Base-by-base conservation (phyloP, 2,797 vertebrate species). In the Notolepis coatsorum region DNA sequence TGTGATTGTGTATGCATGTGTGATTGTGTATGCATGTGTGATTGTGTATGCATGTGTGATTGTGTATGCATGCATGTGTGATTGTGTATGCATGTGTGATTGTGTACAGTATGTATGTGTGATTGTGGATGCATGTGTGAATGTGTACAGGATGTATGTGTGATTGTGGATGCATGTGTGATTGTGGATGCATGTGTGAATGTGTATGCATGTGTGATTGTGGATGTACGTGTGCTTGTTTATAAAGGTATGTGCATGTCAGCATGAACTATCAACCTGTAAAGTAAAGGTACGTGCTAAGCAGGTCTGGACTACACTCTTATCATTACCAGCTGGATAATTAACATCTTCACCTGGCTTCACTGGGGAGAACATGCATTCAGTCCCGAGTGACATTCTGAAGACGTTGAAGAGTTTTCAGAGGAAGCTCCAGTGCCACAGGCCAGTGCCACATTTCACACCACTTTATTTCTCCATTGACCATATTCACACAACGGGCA, bases 291-390 rank as follows among this genome's bases (percentile, higher is more conserved):
- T 10, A 31, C 65, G 53, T 54, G 15, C 2, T 28, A 42, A 12
- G 25, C 51, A n/a, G n/a, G 59, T 61, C 51, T 42, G 47, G 3
- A n/a, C n/a, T n/a, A n/a, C n/a, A n/a, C n/a, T n/a, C n/a, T n/a
- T n/a, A n/a, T n/a, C n/a, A n/a, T n/a, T n/a, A n/a, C n/a, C n/a
- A n/a, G n/a, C n/a, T n/a, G n/a, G 5, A 62, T 57, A 62, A n/a
- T n/a, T n/a, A n/a, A 54, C 49, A 49, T 74, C 58, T 31, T 10
- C 5, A 21, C 4, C 4, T 61, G 53, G 52, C 1, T 1, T 57
- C 56, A 31, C 50, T 71, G 46, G 43, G 18, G 23, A 28, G 31
- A n/a, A 65, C 67, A 48, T 12, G 30, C 28, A 48, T 66, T 76
- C 28, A 52, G 53, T 25, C 49, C 30, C 52, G 47, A 59, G 24